phyloP scores from a whole-genome alignment of 2,113 vertebrate species.

The Heterocephalus glaber region DNA sequence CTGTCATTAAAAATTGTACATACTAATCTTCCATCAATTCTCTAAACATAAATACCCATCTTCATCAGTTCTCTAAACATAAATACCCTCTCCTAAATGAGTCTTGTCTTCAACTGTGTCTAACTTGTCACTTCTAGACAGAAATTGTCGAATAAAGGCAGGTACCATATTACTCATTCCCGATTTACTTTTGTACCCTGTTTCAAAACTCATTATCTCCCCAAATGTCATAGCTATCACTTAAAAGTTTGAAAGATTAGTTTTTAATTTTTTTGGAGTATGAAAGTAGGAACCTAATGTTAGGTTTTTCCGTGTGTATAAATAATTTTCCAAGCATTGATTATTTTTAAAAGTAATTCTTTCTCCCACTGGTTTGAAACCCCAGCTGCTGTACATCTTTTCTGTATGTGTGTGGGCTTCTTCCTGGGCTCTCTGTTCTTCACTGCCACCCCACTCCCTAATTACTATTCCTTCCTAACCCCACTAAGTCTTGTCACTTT shows the following conservation, averaged over 20 bases:
- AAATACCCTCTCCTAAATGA: background rate
- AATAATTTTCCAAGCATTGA: constrained; percentile 48
- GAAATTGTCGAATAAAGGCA: background rate
- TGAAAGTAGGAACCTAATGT: constrained; percentile 22
- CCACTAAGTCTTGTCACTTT: constrained; percentile 36
- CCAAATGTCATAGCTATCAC: background rate
- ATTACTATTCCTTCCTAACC: constrained; percentile 43
- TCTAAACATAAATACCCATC: background rate
- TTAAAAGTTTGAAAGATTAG: constrained; percentile 48
- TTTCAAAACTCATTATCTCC: constrained; percentile 44
- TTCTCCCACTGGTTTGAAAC: background rate
- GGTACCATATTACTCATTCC: background rate
- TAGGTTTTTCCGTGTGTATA: constrained; percentile 52
- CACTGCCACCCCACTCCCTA: constrained; percentile 36
- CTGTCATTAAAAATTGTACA: background rate
- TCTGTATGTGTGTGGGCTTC: constrained; percentile 73
- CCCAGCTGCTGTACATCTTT: constrained; percentile 56
- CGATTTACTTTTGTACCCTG: background rate
- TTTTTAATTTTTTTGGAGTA: constrained; percentile 9
- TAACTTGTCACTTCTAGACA: background rate
- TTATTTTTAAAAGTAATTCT: constrained; percentile 65
- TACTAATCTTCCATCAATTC: background rate
- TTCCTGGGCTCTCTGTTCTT: constrained; percentile 54
- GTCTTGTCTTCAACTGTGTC: background rate
- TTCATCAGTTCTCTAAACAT: background rate